Conservation (phyloP, 92 coral and sea anemone genomes). For the Nematostella vectensis region DNA sequence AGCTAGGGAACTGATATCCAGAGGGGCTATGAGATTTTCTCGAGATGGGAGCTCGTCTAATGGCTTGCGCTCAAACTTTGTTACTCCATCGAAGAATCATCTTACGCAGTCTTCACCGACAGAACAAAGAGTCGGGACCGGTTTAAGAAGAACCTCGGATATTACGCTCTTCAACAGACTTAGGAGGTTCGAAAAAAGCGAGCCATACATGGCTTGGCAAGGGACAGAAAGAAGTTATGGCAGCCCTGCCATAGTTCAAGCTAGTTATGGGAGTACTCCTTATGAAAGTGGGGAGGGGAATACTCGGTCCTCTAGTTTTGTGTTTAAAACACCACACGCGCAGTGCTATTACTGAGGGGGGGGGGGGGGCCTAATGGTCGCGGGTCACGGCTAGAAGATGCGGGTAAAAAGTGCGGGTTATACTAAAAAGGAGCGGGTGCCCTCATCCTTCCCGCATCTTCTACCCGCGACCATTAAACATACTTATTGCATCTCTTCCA, state of each 20-base stretch:
- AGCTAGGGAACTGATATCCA: slow-evolving; percentile 20
- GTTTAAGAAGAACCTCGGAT: slow-evolving; percentile 21
- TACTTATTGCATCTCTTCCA: no score
- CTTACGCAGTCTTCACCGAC: neutral
- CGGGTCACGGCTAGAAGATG: no score
- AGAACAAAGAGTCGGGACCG: slow-evolving; percentile 3
- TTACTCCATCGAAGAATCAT: neutral
- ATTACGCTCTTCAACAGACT: slow-evolving; percentile 15
- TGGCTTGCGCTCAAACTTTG: neutral
- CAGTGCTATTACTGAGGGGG: slow-evolving; percentile 3
- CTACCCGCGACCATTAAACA: no score
- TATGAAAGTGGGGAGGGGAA: neutral
- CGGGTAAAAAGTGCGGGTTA: no score
- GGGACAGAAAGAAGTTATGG: slow-evolving; percentile 6
- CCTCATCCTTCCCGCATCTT: no score
- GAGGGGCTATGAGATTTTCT: slow-evolving; percentile 6
- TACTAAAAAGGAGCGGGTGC: no score
- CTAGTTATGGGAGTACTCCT: neutral
- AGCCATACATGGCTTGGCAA: slow-evolving; percentile 34
- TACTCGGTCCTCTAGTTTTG: neutral
- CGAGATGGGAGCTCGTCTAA: neutral
- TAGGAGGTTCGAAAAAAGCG: slow-evolving; percentile 17
- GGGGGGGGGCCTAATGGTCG: no score
- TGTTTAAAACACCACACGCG: neutral
- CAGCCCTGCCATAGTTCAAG: no score